Base-by-base conservation (phyloP, 2,888 invertebrate species). In the Therioaphis trifolii region DNA sequence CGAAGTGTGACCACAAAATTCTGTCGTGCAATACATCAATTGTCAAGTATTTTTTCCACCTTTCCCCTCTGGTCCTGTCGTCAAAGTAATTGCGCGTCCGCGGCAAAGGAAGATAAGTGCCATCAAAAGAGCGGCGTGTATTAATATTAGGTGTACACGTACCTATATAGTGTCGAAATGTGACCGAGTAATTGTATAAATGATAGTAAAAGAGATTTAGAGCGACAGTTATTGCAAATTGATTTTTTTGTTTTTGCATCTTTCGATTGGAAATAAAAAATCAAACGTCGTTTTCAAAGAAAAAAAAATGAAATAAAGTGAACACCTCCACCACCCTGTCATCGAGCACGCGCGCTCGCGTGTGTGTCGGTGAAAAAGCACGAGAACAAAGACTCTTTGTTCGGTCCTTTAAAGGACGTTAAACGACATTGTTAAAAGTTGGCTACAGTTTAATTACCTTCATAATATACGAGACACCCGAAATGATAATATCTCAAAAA, bases 341-440 rank as follows among this genome's bases (percentile, higher is more conserved):
- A 7, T 27, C 24, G n/a, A 43, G 24, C 63, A 24, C 52, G 78
- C 66, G n/a, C 7, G 21, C 27, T 63, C 63, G 12, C 27, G 21
- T 27, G 12, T 7, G n/a, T 46, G 71, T 72, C 80, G 71, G 80
- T 49, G 49, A 61, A 82, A 80, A 72, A 63, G 63, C 49, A 27
- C 35, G 21, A 72, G 63, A 82, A 82, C 82, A 82, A 82, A 74
- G 82, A 82, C 80, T 80, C 80, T 80, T 80, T 80, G 80, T 80
- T 63, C 24, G 61, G 49, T 55, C 46, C 69, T 72, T n/a, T 49
- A 52, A 49, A 82, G 29, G 35, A 80, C 18, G 58, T 69, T 55
- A 68, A 58, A 71, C 18, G 35, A 63, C 61, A 80, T 80, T 24
- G 80, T 80, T 24, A 29, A 61, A 52, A 74, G 61, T 82, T 82